A percentile compares a stretch with the other conserved stretches of the same genome.
Conservation (phyloP, 2,113 vertebrate genomes). For the Gymnorhina tibicen region DNA sequence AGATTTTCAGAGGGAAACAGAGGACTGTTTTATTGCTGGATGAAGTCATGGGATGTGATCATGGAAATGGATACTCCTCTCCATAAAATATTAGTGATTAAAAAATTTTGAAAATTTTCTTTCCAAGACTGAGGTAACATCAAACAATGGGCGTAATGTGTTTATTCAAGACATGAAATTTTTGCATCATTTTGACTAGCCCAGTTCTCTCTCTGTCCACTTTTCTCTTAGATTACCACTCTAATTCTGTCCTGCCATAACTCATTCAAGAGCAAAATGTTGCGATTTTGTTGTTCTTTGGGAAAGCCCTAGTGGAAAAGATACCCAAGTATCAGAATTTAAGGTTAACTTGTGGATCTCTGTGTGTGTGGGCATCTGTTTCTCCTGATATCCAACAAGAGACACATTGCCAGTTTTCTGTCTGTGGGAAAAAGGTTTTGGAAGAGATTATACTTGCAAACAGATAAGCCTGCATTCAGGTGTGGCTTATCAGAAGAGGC, state of each 20-base stretch:
- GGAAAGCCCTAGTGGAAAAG: neutral
- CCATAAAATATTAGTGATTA: neutral
- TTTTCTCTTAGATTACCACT: neutral
- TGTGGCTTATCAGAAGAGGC: neutral
- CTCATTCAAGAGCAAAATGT: neutral
- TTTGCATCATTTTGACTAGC: neutral
- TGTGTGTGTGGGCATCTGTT: neutral
- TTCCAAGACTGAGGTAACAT: neutral
- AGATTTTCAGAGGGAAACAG: neutral
- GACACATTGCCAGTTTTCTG: neutral
- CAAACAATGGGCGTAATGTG: accelerated
- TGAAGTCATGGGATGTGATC: accelerated
- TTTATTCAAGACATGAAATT: neutral
- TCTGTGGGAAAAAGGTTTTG: neutral
- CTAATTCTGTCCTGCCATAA: neutral
- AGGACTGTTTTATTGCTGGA: neutral
- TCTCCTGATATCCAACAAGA: neutral
- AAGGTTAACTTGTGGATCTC: neutral
- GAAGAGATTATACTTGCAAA: neutral
- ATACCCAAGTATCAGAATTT: neutral
- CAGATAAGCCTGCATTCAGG: neutral
- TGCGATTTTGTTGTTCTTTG: neutral
- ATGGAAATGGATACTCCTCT: neutral
- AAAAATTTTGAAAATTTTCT: neutral
- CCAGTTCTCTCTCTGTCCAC: neutral